Evolutionary conservation across 2,113 vertebrate genomes (phyloP).

Genomic region (Odobenus rosmarus): DNA sequence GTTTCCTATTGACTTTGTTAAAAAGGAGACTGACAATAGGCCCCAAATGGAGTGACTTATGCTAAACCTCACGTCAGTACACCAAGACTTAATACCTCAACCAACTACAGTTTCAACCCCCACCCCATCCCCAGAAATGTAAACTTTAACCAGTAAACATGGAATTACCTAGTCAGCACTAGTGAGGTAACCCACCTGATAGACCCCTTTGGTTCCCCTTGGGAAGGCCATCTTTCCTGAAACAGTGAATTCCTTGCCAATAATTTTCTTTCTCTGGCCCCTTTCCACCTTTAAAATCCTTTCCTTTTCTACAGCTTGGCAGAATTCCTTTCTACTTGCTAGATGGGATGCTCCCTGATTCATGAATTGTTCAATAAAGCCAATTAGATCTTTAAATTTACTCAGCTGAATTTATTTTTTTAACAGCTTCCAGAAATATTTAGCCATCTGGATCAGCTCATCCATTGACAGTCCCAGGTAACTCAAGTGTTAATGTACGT

Average conservation of each 20-base stretch:
- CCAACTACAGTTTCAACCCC: neutral
- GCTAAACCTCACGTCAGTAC: neutral
- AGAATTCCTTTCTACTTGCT: neutral
- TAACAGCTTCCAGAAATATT: neutral
- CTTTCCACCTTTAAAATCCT: neutral
- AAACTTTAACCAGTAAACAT: neutral
- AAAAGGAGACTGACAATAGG: neutral
- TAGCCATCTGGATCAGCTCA: neutral
- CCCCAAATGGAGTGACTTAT: neutral
- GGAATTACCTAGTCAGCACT: neutral
- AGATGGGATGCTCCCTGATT: neutral
- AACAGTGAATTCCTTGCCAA: neutral
- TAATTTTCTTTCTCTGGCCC: neutral
- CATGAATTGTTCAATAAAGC: neutral
- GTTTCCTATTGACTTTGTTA: neutral
- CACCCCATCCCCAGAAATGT: neutral
- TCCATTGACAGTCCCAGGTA: neutral
- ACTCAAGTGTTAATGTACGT: neutral
- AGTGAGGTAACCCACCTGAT: neutral
- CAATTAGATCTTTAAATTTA: neutral
- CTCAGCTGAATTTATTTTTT: neutral
- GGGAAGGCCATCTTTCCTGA: neutral
- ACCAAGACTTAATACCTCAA: neutral
- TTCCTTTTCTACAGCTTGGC: neutral
- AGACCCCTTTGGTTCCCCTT: neutral